A percentile compares a stretch with the other conserved stretches of the same genome.
These are phyloP conservation scores for Catostomus latipinnis DNA, from an alignment of 2,797 vertebrate genomes.

Conservation along the genomic window DNA sequence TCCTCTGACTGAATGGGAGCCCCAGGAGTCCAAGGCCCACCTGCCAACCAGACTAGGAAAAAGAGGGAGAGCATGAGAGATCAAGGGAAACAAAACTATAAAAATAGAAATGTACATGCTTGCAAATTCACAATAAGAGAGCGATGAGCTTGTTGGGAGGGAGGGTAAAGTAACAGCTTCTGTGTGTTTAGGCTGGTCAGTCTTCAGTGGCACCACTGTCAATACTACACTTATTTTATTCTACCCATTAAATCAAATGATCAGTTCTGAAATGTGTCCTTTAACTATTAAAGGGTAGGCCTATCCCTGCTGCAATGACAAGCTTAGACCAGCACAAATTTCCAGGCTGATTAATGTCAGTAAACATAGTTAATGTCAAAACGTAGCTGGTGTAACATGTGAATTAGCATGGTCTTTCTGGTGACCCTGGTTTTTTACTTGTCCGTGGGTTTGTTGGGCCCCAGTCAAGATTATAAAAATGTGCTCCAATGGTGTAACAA, in stretches of 20 bases:
- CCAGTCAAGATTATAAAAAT: too few species aligned
- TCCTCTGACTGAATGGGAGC: conserved; percentile 42
- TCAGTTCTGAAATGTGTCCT: background rate
- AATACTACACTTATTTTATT: conserved; percentile 13
- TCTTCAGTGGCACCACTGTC: conserved; percentile 8
- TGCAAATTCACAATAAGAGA: background rate
- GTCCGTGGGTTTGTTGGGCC: too few species aligned
- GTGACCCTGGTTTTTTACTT: background rate
- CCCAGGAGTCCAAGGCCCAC: conserved; percentile 51
- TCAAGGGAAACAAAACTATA: conserved; percentile 21
- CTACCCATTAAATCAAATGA: conserved; percentile 31
- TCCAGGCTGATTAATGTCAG: conserved; percentile 5
- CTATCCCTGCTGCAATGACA: background rate
- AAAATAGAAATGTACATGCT: background rate
- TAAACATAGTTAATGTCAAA: background rate
- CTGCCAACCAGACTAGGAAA: conserved; percentile 42
- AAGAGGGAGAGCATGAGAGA: conserved; percentile 22
- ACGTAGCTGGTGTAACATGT: background rate
- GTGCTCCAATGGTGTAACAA: too few species aligned
- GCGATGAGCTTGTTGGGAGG: background rate
- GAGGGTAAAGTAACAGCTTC: conserved; percentile 7
- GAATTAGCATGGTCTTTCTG: background rate
- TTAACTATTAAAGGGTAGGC: background rate
- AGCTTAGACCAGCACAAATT: conserved; percentile 4
- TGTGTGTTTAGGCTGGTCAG: conserved; percentile 11